Conservation (phyloP, 2,888 invertebrate genomes). For the Serrognathus titanus region DNA sequence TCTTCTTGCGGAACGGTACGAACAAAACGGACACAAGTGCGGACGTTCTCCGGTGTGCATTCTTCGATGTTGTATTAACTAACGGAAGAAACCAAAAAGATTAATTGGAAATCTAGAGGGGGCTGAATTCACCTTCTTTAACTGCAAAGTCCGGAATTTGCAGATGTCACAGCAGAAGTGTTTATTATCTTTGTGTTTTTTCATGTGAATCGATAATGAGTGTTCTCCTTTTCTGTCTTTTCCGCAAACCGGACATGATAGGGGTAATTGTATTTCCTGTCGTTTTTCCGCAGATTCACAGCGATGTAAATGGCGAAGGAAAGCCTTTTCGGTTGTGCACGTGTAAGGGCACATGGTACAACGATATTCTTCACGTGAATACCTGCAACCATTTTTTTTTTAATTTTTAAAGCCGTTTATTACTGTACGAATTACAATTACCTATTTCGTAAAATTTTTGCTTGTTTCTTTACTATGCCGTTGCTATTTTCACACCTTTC, state of each 20-base stretch:
- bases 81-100: conserved; percentile 24
- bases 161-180: conserved; percentile 35
- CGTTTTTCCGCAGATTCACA: conserved; percentile 38
- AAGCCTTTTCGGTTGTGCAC: conserved; percentile 57
- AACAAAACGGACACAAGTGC: conserved; percentile 56
- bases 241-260: conserved; percentile 56
- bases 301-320: conserved; percentile 52
- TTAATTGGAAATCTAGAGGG: background rate
- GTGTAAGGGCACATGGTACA: conserved; percentile 55
- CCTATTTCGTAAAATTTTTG: conserved; percentile 17
- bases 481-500: background rate
- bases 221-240: conserved; percentile 53
- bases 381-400: too few species aligned
- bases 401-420: too few species aligned
- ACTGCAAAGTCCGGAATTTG: conserved; percentile 54
- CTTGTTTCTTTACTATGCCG: conserved; percentile 8
- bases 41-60: conserved; percentile 59
- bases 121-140: conserved; percentile 51
- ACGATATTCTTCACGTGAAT: conserved; percentile 55
- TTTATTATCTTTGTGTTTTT: conserved; percentile 27
- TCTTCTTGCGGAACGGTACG: conserved; percentile 55
- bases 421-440: too few species aligned
- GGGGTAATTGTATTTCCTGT: conserved; percentile 20
- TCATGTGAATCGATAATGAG: conserved; percentile 26
- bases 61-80: conserved; percentile 55